Percentiles rank a stretch among this genome's conserved stretches.
Evolutionary conservation across 2,888 invertebrate species (phyloP).

Genomic region (Hedya salicella): DNA sequence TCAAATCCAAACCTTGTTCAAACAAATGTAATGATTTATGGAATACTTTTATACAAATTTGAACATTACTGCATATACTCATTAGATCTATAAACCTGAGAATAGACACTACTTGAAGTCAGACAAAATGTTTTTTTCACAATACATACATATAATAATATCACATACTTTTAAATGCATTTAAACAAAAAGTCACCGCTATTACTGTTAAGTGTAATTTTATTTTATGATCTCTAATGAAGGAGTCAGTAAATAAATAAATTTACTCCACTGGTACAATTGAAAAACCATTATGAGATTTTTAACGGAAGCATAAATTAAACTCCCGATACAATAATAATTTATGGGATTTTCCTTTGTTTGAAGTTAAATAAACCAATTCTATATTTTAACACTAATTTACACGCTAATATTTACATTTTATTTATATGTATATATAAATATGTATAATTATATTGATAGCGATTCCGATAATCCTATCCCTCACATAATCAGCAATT

Average conservation of each 20-base stretch:
- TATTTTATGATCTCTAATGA: constrained; percentile 63
- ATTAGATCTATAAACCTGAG: constrained; percentile 67
- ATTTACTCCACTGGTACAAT: constrained; percentile 81
- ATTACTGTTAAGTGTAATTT: constrained; percentile 58
- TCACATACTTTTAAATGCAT: constrained; percentile 85
- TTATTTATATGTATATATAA: constrained; percentile 85
- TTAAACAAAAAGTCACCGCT: constrained; percentile 74
- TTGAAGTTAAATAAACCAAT: constrained; percentile 84
- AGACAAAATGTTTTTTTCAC: constrained; percentile 83
- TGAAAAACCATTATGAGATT: constrained; percentile 83
- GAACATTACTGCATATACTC: constrained; percentile 62
- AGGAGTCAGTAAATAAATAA: constrained; percentile 78
- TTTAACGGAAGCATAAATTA: constrained; percentile 81
- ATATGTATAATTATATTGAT: constrained; percentile 84
- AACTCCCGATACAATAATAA: constrained; percentile 84
- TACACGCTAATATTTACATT: constrained; percentile 83
- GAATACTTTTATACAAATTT: constrained; percentile 64
- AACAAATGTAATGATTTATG: constrained; percentile 57
- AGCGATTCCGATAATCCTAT: constrained; percentile 80
- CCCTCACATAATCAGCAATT: constrained; percentile 78
- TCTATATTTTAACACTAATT: constrained; percentile 84
- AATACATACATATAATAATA: constrained; percentile 75
- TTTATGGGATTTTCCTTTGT: constrained; percentile 83
- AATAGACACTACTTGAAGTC: constrained; percentile 81
- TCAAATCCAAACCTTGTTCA: constrained; percentile 41